These are phyloP conservation scores for Eupithecia subfuscata DNA, from an alignment of 2,888 invertebrate species.

Conservation along the genomic window DNA sequence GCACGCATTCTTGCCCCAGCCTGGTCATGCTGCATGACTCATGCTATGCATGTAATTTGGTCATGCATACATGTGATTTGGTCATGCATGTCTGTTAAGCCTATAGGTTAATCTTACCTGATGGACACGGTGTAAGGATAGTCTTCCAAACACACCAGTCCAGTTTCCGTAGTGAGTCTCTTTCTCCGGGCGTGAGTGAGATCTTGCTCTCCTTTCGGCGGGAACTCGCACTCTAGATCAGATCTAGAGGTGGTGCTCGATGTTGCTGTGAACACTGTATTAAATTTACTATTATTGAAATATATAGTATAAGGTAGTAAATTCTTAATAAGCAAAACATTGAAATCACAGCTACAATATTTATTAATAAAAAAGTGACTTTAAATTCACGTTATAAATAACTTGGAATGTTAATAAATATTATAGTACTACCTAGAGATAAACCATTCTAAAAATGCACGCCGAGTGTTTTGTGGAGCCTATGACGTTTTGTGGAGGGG, in stretches of 20 bases:
- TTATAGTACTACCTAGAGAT: too few relatives aligned
- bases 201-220: conserved; percentile 74
- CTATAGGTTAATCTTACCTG: conserved; percentile 55
- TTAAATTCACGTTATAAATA: too few relatives aligned
- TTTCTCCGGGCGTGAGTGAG: conserved; percentile 71
- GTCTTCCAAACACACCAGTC: conserved; percentile 77
- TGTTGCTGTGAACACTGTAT: background rate
- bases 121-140: conserved; percentile 78
- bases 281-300: background rate
- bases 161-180: conserved; percentile 72
- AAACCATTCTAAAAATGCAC: too few relatives aligned
- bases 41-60: background rate
- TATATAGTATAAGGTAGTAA: too few relatives aligned
- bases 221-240: conserved; percentile 77
- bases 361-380: too few relatives aligned
- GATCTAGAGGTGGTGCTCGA: conserved; percentile 48
- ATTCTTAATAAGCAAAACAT: too few relatives aligned
- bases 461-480: too few relatives aligned
- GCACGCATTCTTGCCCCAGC: too few relatives aligned
- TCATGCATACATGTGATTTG: background rate
- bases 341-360: too few relatives aligned
- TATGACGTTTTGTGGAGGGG: too few relatives aligned
- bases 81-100: background rate
- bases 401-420: too few relatives aligned
- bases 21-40: too few relatives aligned